phyloP scores from a whole-genome alignment of 2,888 invertebrate genomes.

The Diarsia mendica region DNA sequence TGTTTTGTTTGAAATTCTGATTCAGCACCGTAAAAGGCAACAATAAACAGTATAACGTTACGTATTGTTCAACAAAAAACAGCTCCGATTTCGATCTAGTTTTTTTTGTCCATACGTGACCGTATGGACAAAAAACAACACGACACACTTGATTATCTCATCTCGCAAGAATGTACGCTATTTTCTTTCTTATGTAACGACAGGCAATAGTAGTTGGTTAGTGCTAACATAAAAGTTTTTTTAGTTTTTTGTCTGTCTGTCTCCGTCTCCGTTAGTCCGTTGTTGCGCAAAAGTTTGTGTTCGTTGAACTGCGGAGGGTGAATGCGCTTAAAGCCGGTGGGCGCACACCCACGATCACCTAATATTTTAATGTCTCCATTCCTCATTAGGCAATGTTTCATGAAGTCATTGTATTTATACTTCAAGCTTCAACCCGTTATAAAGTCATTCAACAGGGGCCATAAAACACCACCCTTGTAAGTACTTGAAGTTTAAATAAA shows the following conservation, averaged over 20 bases:
- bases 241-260: conserved; percentile 65
- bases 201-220: conserved; percentile 38
- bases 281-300: conserved; percentile 71
- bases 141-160: conserved; percentile 50
- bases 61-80: conserved; percentile 63
- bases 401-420: conserved; percentile 25
- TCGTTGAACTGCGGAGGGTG: conserved; percentile 77
- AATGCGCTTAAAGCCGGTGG: conserved; percentile 75
- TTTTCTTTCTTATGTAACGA: conserved; percentile 54
- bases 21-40: conserved; percentile 31
- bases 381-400: conserved; percentile 51
- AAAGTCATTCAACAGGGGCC: background rate
- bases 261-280: too few relatives aligned
- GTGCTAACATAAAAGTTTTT: conserved; percentile 53
- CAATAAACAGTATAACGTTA: conserved; percentile 61
- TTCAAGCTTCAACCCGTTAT: conserved; percentile 7
- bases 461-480: background rate
- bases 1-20: conserved; percentile 53
- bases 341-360: conserved; percentile 73
- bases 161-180: conserved; percentile 48
- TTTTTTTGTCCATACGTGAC: conserved; percentile 63
- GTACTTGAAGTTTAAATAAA: too few relatives aligned
- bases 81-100: conserved; percentile 68
- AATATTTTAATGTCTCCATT: conserved; percentile 67
- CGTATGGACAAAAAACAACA: too few relatives aligned